Evolutionary conservation across 2,888 invertebrate species (phyloP), one percentile per base, ranked within the genome.

Genomic region (Electrophaes corylata): DNA sequence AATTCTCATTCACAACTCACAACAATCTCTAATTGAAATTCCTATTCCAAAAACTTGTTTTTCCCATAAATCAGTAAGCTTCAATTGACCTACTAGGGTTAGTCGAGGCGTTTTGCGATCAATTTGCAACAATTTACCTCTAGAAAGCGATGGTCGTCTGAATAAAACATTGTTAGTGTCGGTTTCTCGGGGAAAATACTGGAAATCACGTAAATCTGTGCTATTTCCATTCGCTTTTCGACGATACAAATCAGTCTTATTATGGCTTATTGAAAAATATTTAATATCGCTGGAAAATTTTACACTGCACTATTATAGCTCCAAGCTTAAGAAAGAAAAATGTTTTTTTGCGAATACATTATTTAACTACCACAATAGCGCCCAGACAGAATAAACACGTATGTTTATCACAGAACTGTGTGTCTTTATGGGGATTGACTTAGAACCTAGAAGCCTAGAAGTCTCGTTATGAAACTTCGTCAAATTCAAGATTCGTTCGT

Each of bases 91-190:
- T 50, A 50, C 48, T 37, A 4, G 5, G 18, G 35, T 14, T 8
- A 39, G 19, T 37, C 8, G 46, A 29, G 29, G 18, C 40, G 33
- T 54, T 54, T 57, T 47, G 57, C 48, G 43, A 50, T 57, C 49
- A 44, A 31, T 56, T 49, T 49, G 35, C 57, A 60, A 45, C 57
- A 41, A 54, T 64, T 55, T 58, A 46, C 50, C 41, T 56, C 57
- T 45, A 46, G 47, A 33, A 57, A 47, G 52, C 46, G 37, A 14
- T 40, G 19, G 41, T 35, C 14, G 6, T 16, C 37, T 59, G 59
- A 60, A 60, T 60, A 60, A 60, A 55, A 55, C 59, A 60, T 55
- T 19, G 19, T 35, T 44, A 29, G 20, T 44, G 44, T 35, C 50
- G 56, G 39, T 20, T 31, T 44, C 45, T 45, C 19, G 40, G 12